phyloP scores from a whole-genome alignment of 2,797 vertebrate species.

The Kryptolebias ocellatus region DNA sequence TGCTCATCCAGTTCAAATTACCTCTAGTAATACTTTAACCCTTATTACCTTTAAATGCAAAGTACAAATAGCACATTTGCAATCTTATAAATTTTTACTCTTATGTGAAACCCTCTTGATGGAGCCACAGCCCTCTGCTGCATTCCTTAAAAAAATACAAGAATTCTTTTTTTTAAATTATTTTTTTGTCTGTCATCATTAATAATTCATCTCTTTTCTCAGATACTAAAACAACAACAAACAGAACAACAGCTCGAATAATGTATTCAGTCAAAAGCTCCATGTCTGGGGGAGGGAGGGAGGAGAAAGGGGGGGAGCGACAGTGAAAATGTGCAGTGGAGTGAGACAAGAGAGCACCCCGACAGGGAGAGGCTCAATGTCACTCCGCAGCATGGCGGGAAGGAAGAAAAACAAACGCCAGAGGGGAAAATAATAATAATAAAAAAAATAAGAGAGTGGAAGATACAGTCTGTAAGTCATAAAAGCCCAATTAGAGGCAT shows the following conservation, averaged over 20 bases:
- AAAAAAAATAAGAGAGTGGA: conserved; percentile 41
- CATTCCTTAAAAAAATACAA: conserved; percentile 29
- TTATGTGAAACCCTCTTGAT: conserved; percentile 36
- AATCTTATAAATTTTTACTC: neutral
- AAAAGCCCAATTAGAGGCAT: conserved; percentile 80
- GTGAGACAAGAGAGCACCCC: conserved; percentile 84
- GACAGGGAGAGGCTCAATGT: conserved; percentile 85
- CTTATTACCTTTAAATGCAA: neutral
- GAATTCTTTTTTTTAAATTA: conserved; percentile 9
- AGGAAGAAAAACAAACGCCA: conserved; percentile 78
- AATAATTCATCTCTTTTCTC: conserved; percentile 80
- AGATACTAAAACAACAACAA: conserved; percentile 82
- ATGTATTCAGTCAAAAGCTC: conserved; percentile 83
- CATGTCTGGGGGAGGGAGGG: conserved; percentile 66
- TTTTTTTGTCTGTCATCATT: conserved; percentile 70
- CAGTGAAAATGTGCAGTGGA: conserved; percentile 83
- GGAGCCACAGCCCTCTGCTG: conserved; percentile 20
- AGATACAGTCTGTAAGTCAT: conserved; percentile 75
- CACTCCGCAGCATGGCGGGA: conserved; percentile 75
- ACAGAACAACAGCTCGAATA: conserved; percentile 82
- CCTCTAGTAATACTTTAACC: neutral
- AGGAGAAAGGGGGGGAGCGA: conserved; percentile 63
- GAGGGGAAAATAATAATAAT: conserved; percentile 39
- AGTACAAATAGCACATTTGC: neutral
- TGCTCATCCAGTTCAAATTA: neutral